These are phyloP conservation scores for Nyctibius grandis DNA, from an alignment of 2,797 vertebrate genomes.

Conservation along the genomic window DNA sequence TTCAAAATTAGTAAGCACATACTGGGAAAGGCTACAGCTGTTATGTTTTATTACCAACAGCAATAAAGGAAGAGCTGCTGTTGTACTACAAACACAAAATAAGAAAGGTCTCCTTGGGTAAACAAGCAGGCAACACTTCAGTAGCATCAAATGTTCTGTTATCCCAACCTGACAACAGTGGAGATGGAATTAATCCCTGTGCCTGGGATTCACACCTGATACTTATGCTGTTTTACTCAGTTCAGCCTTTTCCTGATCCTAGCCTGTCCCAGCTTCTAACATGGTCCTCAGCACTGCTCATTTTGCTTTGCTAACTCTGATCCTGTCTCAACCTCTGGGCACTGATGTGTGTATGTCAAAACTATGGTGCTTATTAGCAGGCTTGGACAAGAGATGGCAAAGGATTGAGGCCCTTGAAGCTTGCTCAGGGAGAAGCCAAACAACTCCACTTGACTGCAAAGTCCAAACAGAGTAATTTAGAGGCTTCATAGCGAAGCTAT, in stretches of 20 bases:
- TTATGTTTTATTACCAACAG: not conserved
- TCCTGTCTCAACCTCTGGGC: not conserved
- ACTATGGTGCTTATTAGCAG: fast-evolving
- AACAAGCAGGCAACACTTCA: not conserved
- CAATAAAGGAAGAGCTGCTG: no score
- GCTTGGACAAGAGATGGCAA: not conserved
- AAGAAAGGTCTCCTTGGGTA: not conserved
- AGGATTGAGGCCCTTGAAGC: not conserved
- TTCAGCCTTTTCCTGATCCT: not conserved
- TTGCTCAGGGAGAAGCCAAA: not conserved
- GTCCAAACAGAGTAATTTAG: not conserved
- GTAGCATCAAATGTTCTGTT: not conserved
- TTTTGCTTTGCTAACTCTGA: no score
- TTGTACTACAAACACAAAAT: not conserved
- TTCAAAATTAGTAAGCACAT: not conserved
- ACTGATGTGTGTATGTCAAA: not conserved
- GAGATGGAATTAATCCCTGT: not conserved
- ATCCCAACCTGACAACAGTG: no score
- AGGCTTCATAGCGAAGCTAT: not conserved
- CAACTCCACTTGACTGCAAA: fast-evolving
- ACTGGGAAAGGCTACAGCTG: not conserved
- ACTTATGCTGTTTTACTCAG: fast-evolving
- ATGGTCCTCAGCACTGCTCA: fast-evolving
- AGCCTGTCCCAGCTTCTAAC: not conserved
- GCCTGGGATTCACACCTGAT: not conserved